A percentile compares a stretch with the other conserved stretches of the same genome.
Conservation (phyloP, 2,113 vertebrate genomes). For the Polypterus bichir region DNA sequence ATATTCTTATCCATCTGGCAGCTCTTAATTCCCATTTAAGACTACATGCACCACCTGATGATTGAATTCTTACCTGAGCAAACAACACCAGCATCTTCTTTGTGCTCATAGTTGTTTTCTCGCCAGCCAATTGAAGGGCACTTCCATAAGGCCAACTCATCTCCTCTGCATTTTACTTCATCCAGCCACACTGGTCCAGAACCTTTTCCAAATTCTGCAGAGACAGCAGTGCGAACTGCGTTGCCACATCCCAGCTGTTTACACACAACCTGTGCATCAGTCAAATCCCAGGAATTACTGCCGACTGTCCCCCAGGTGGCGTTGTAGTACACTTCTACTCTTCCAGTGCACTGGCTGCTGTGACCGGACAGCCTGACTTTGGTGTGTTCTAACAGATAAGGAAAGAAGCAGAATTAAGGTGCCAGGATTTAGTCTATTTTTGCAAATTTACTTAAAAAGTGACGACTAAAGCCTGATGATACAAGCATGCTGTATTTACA, state of each 20-base stretch:
- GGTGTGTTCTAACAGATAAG: conserved; percentile 26
- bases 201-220: conserved; percentile 39
- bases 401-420: conserved; percentile 5
- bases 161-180: conserved; percentile 37
- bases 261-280: conserved; percentile 41
- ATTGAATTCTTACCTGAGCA: conserved; percentile 30
- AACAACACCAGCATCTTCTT: conserved; percentile 33
- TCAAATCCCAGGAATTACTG: conserved; percentile 47
- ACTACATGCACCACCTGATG: neutral
- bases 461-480: too few species aligned
- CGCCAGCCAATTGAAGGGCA: conserved; percentile 36
- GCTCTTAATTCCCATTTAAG: neutral
- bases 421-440: too few species aligned
- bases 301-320: conserved; percentile 50
- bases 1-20: neutral
- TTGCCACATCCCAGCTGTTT: conserved; percentile 46
- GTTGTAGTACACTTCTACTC: conserved; percentile 42
- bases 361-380: conserved; percentile 40
- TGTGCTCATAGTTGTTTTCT: conserved; percentile 37
- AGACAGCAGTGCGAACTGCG: conserved; percentile 32
- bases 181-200: conserved; percentile 45
- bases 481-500: too few species aligned
- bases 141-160: conserved; percentile 40
- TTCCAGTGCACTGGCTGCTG: conserved; percentile 36
- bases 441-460: too few species aligned